Evolutionary conservation across 2,113 vertebrate species (phyloP), one percentile per base, ranked within the genome.

Genomic region (Poecile atricapillus): DNA sequence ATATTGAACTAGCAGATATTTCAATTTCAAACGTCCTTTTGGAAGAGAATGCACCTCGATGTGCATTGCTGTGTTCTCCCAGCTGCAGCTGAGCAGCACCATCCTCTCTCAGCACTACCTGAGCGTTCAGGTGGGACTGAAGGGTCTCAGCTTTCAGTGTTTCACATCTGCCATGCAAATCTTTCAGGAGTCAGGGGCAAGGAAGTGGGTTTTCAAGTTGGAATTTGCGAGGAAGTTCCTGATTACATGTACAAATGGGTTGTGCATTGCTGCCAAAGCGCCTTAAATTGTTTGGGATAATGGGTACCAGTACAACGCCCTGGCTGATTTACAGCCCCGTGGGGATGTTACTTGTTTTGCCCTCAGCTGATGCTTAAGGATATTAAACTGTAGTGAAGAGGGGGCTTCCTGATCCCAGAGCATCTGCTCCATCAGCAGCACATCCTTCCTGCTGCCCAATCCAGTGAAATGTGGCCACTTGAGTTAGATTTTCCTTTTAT

Each of bases 41-140:
- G 77, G 56, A 44, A 75, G 81, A 31, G 14, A 10, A 6, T 7
- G 16, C 8, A 4, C 58, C 41, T 63, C 1, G 0, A 0, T 15
- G 52, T 46, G 39, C 19, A 43, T 43, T 43, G 0, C 20, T 7
- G 47, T 2, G 2, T 25, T 75, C 14, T 83, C n/a, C 15, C 44
- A 23, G 49, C 33, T 12, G 68, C 69, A 41, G 69, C 43, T 67
- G 35, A 20, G 56, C 12, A 31, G 60, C 24, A 8, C 24, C 17
- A 18, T 19, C 56, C 63, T 67, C 0, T 11, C 41, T 5, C 3
- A 20, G 13, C 9, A 7, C 20, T 37, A 53, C 58, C 75, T 21
- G 44, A 49, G 11, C 0, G 0, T 22, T 77, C 35, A 28, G 64
- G 55, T 76, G 69, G 52, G 50, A 64, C 53, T 22, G 60, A 47